phyloP scores from a whole-genome alignment of 2,797 vertebrate genomes.

The Paedocypris micromegethes region DNA sequence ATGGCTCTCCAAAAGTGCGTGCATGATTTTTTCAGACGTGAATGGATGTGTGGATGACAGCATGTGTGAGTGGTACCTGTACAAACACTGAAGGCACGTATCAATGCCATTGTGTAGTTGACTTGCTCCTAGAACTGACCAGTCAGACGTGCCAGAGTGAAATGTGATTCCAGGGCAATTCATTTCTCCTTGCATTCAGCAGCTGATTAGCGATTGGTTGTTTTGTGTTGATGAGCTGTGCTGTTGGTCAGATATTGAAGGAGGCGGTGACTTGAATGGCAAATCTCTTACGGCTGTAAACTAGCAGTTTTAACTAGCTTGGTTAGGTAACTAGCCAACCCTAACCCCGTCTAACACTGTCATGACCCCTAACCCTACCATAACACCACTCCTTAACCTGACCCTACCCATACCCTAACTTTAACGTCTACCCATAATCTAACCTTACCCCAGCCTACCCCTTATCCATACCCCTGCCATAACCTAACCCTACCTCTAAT shows the following conservation, averaged over 20 bases:
- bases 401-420: too few relatives aligned
- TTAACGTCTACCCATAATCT: too few relatives aligned
- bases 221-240: conserved; percentile 18
- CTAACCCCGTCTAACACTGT: too few relatives aligned
- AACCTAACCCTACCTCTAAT: too few relatives aligned
- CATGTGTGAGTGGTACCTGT: conserved; percentile 45
- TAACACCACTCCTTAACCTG: too few relatives aligned
- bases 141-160: conserved; percentile 50
- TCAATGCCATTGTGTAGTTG: conserved; percentile 47
- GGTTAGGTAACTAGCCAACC: too few relatives aligned
- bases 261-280: conserved; percentile 45
- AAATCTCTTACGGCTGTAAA: too few relatives aligned
- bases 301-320: too few relatives aligned
- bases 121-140: conserved; percentile 43
- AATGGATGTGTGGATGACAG: conserved; percentile 48
- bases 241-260: conserved; percentile 54
- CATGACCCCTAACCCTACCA: too few relatives aligned
- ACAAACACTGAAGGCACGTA: conserved; percentile 49
- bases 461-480: too few relatives aligned
- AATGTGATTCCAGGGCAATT: conserved; percentile 13
- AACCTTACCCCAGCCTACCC: too few relatives aligned
- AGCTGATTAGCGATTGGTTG: conserved; percentile 8
- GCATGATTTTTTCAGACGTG: conserved; percentile 40
- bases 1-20: conserved; percentile 12
- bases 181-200: background rate